Evolutionary conservation across 2,113 vertebrate species (phyloP), one percentile per base, ranked within the genome.

Genomic region (Fulica atra): DNA sequence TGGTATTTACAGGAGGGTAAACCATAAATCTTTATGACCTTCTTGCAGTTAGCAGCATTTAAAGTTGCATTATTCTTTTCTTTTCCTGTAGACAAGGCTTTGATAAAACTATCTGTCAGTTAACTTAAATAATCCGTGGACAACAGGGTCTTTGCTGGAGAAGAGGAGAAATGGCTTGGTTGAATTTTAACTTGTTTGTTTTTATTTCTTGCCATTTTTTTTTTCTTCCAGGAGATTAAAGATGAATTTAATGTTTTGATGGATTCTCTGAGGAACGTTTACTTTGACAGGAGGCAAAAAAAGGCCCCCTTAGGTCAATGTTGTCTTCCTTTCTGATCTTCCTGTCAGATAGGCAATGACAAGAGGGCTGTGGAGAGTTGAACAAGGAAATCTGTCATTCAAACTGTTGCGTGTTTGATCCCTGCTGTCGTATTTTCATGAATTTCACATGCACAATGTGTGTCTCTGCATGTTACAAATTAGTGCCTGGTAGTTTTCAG

Each of bases 11-110:
- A 86, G 65, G 36, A 95, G 83, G 83, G 92, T 90, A 96, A 97
- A 92, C 94, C 81, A 84, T 97, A 95, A 96, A 97, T 97, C 95
- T 93, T 97, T 78, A 74, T 97, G 95, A 97, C 96, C 96, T 96
- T 97, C 95, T 87, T 97, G 91, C 42, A 91, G 87, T 96, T 93
- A 96, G 89, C 69, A 94, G 86, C 88, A 82, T 91, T 97, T 98
- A 97, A 96, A 96, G 64, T 85, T 87, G 79, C 89, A 92, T 95
- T 89, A 86, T 91, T 97, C 80, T 72, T 38, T 88, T 92, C 89
- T 96, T 96, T 92, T 91, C 91, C 88, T 78, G 78, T 72, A 90
- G 77, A 96, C 82, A 95, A 94, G 86, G 72, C 82, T 96, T 96
- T 95, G 94, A 97, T 93, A 94, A 96, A 97, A 97, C 91, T 93